Evolutionary conservation across 1,140 invertebrate genomes (phyloP).

Genomic region (Pomacea maculata): DNA sequence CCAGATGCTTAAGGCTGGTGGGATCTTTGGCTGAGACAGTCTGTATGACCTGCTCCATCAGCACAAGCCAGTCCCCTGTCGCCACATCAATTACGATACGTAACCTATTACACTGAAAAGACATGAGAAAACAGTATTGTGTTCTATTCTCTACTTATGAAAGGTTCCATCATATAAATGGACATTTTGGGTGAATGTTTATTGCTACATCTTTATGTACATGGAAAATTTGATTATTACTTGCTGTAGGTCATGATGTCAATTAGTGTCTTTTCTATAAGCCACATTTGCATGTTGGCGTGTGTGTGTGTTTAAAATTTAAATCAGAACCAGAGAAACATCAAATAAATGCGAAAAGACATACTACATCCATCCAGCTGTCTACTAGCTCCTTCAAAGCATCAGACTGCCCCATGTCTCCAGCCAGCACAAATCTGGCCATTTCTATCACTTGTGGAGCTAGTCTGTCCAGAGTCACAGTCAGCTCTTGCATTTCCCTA

Average conservation of each 20-base stretch:
- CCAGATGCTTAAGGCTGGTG: slow-evolving; percentile 2
- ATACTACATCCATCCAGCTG: slow-evolving; percentile 38
- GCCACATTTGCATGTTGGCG: too few relatives aligned
- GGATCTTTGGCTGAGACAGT: slow-evolving; percentile 6
- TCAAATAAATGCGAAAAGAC: background rate
- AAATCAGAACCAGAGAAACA: too few relatives aligned
- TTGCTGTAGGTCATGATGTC: too few relatives aligned
- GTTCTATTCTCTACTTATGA: background rate
- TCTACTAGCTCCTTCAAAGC: slow-evolving; percentile 20
- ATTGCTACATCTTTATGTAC: too few relatives aligned
- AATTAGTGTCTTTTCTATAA: too few relatives aligned
- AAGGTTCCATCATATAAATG: background rate
- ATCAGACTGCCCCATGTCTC: slow-evolving; percentile 34
- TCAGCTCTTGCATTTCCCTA: slow-evolving; percentile 18
- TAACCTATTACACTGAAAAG: background rate
- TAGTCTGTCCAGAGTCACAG: slow-evolving; percentile 32
- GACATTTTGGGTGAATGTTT: background rate
- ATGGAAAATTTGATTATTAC: too few relatives aligned
- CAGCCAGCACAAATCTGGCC: slow-evolving; percentile 36
- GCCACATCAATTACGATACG: slow-evolving; percentile 11
- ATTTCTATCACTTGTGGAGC: slow-evolving; percentile 33
- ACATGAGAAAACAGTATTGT: too few relatives aligned
- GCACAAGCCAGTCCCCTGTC: slow-evolving; percentile 14
- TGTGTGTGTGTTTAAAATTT: too few relatives aligned
- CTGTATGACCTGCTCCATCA: slow-evolving; percentile 5